Evolutionary conservation across 2,113 vertebrate species (phyloP), one percentile per base, ranked within the genome.

Genomic region (Pluvianellus socialis): DNA sequence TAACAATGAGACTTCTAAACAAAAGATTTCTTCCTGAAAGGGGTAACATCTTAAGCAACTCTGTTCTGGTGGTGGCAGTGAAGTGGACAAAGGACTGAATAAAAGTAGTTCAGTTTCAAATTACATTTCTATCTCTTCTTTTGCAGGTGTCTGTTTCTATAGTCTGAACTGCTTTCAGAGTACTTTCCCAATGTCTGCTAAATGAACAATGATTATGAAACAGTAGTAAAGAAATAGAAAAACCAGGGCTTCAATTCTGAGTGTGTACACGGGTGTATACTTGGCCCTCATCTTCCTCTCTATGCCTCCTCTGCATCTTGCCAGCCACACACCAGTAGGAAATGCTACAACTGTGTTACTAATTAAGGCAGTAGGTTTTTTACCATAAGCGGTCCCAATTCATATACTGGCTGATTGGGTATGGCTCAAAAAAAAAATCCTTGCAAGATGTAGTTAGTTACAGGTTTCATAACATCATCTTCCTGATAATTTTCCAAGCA

Each of bases 321-420:
- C 20, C 42, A 55, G 40, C 24, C 40, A 52, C 26, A 42, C 23
- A 24, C 1, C 9, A 11, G 18, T 58, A 65, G 50, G 30, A 79
- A 88, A 76, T 61, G 15, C 6, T 71, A 14, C 30, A 62, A 4
- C 0, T 1, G 9, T 67, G 18, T 65, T 65, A 33, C 8, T 58
- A 77, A 62, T 85, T 63, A 58, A 30, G 26, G 38, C 5, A n/a
- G 22, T 12, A 73, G 8, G 55, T 88, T 80, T 9, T 63, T n/a
- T n/a, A 38, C 14, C 0, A 1, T 42, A 61, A 33, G 4, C 4
- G 5, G 24, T 49, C 19, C 14, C 28, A 35, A n/a, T 65, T 80
- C 4, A 40, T 56, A 92, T 92, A 49, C 21, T 17, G 13, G 7
- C 45, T 73, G 68, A 50, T 7, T 55, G 19, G 8, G 8, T 71